Base-by-base conservation (phyloP, 2,797 vertebrate genomes). In the Typhlichthys eigenmanni region DNA sequence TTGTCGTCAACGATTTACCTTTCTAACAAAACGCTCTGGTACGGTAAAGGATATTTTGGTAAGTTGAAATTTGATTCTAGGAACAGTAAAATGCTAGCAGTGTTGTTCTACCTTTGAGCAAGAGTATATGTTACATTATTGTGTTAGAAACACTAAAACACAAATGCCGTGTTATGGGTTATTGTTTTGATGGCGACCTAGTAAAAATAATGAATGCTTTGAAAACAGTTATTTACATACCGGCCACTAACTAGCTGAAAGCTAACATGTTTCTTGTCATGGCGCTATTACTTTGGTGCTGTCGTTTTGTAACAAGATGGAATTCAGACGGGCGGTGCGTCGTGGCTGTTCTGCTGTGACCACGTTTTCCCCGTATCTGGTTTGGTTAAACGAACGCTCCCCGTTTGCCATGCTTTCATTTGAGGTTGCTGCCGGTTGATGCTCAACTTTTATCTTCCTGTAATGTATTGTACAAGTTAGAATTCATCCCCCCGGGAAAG, bases 1-100 rank as follows among this genome's bases (percentile, higher is more conserved):
- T 19, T 11, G n/a, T 60, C 47, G 49, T 29, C 49, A 6, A 32
- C 14, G 3, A 0, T 46, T 59, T 60, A 13, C 57, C 38, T 43
- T 43, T 63, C 58, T 4, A 13, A 55, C 19, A 29, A 45, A 16
- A 17, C 29, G 46, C 63, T 63, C 55, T 73, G 24, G 24, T 29
- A 29, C 9, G 66, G 9, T 3, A 49, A 52, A 24, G 53, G 56
- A 46, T 62, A 80, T 76, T 72, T 70, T 13, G 84, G 83, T 85
- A 59, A 83, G 87, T 78, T 79, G 54, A 81, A 73, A 68, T 72
- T 1, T 64, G 65, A 76, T 68, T 55, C 66, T 56, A 32, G 46
- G n/a, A 4, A 17, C 8, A 16, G 5, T 51, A 8, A 38, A 51
- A 48, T 12, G 49, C 1, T 68, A 50, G 24, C 53, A 51, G 71